Evolutionary conservation across 2,888 invertebrate genomes (phyloP).

Genomic region (Nudaria mundana): DNA sequence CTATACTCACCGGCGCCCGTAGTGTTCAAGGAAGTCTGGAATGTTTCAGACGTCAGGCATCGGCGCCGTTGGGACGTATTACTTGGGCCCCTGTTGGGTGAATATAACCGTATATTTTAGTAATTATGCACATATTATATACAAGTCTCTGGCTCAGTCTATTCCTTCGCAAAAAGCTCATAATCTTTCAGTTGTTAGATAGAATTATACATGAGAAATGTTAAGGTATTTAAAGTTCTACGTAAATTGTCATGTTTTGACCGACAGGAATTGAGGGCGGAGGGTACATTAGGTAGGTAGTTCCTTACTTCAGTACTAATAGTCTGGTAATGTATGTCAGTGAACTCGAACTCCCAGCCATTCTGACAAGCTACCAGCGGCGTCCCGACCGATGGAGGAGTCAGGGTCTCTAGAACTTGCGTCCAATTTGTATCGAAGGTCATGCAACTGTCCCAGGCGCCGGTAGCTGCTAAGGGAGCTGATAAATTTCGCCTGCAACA

Average conservation of each 20-base stretch:
- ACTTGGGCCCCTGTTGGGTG: background rate
- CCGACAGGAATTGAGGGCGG: too few relatives aligned
- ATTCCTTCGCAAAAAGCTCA: too few relatives aligned
- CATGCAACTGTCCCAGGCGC: slow-evolving; percentile 52
- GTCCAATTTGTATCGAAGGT: slow-evolving; percentile 63
- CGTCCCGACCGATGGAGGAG: slow-evolving; percentile 44
- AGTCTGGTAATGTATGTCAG: slow-evolving; percentile 64
- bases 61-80: background rate
- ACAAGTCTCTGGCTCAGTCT: too few relatives aligned
- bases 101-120: background rate
- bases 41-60: background rate
- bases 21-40: background rate
- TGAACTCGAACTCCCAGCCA: slow-evolving; percentile 65
- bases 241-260: too few relatives aligned
- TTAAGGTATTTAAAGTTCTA: too few relatives aligned
- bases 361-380: slow-evolving; percentile 46
- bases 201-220: too few relatives aligned
- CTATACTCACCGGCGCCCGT: background rate
- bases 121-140: background rate
- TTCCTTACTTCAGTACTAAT: slow-evolving; percentile 63
- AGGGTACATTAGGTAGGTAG: too few relatives aligned
- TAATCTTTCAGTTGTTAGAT: background rate
- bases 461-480: slow-evolving; percentile 42
- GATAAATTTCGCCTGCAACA: slow-evolving; percentile 61
- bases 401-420: slow-evolving; percentile 49